Base-by-base conservation (phyloP, 2,113 vertebrate species). In the Trogon melanurus region DNA sequence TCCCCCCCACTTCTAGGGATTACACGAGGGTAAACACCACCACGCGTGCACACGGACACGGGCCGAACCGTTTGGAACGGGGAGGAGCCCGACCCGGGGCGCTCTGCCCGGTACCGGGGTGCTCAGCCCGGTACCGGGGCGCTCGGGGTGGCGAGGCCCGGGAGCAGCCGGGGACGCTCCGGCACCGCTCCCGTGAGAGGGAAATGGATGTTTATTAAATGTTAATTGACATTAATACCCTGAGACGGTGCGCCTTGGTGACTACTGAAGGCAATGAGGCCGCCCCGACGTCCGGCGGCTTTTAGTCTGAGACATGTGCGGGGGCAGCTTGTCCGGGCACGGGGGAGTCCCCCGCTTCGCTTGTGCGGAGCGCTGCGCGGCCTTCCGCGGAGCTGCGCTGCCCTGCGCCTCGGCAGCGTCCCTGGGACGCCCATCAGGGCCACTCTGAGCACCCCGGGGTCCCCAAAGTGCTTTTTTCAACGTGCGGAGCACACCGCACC, bases 201-300 rank as follows among this genome's bases (percentile, higher is more conserved):
- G 34, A 73, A 16, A 13, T 3, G 45, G 38, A 2, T 67, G 6
- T 86, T 96, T 71, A 79, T 86, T 54, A n/a, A 88, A 44, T 4
- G 27, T 23, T 93, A 90, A 94, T 86, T 90, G 69, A 8, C 75
- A 9, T 76, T 47, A 74, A 75, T 20, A 23, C 27, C 53, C 78
- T 2, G 58, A 11, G 70, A 56, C 5, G 48, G 66, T 36, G 48
- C 57, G 0, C 4, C 3, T 0, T 10, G 32, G 45, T 10, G 78
- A 41, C 41, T 41, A 5, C 47, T 0, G 86, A 5, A 25, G 47
- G 85, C 44, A 11, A 45, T 16, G 9, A 25, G 8, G 60, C 79
- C 22, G 15, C 81, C 51, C 29, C 13, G 36, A 23, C 61, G 4
- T 44, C 32, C 30, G 9, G 22, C 15, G 15, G 13, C 6, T 54